Evolutionary conservation across 2,888 invertebrate genomes (phyloP).

Genomic region (Drosophila suboccidentalis): DNA sequence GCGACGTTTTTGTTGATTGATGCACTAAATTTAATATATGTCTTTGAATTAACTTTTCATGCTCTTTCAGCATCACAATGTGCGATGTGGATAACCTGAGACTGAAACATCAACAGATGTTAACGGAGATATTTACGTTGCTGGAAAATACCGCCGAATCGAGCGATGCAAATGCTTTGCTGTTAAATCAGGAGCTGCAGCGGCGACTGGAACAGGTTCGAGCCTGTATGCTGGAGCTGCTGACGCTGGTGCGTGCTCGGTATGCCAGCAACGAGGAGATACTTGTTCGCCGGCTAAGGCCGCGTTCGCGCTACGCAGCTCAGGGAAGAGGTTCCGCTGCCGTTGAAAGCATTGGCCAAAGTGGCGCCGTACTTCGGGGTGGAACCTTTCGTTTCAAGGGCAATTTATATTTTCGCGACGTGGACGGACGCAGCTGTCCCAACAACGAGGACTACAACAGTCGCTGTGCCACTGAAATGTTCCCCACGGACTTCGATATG

Average conservation of each 20-base stretch:
- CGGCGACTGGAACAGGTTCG: conserved; percentile 66
- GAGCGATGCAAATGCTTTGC: conserved; percentile 67
- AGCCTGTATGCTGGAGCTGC: conserved; percentile 54
- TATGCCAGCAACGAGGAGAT: conserved; percentile 72
- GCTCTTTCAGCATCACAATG: conserved; percentile 20
- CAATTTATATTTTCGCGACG: conserved; percentile 89
- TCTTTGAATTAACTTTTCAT: background rate
- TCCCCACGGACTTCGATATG: conserved; percentile 86
- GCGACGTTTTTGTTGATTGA: conserved; percentile 1
- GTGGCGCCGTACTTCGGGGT: conserved; percentile 86
- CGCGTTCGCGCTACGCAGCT: conserved; percentile 10
- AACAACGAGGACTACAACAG: conserved; percentile 88
- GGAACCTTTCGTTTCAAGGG: conserved; percentile 85
- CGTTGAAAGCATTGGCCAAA: conserved; percentile 56
- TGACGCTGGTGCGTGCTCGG: conserved; percentile 62
- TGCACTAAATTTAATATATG: background rate
- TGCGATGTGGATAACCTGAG: conserved; percentile 24
- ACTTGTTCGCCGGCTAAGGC: conserved; percentile 41
- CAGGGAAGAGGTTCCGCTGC: background rate
- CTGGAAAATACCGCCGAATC: conserved; percentile 26
- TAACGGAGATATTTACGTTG: conserved; percentile 55
- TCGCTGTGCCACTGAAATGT: conserved; percentile 84
- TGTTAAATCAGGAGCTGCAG: conserved; percentile 77
- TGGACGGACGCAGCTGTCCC: conserved; percentile 86
- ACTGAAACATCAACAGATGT: conserved; percentile 36